Base-by-base conservation (phyloP, 2,888 invertebrate species). In the Julus scandinavius region DNA sequence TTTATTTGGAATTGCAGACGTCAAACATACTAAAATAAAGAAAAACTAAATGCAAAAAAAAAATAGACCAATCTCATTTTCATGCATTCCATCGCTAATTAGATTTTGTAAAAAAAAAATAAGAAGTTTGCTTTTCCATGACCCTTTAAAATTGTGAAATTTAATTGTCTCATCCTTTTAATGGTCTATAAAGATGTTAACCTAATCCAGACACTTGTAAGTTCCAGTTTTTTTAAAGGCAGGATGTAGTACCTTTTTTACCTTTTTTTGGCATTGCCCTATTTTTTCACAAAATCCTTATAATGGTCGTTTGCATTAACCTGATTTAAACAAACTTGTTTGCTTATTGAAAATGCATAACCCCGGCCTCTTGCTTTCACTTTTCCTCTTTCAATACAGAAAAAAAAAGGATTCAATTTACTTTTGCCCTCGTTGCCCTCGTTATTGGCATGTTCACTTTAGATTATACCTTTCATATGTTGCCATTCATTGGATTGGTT, bases 181-280 rank as follows among this genome's bases (percentile, higher is more conserved):
- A 63, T 20, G 63, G 63, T 20, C 20, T 20, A 20, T 20, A 63
- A 63, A 0, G 63, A 7, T n/a, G 63, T 63, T 63, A 63, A 63
- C 63, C 63, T 15, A 3, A 15, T 54, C 15, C 54, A 63, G 20
- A 4, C 20, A 20, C 20, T 63, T 1, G 63, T 17, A 7, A 7
- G 63, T 63, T 63, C 63, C 63, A 63, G 20, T n/a, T 63, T 63
- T 50, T 63, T 63, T 7, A 63, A 63, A 63, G 58, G 58, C 63
- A 20, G 63, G 63, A 63, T 20, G 63, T 7, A 63, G 63, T 63
- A 63, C 63, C 20, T 63, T 20, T 63, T 63, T 63, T 20, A 20
- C 63, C 54, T 54, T 63, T 63, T 63, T 63, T 63, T 63, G 63
- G 63, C 63, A 63, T 63, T 63, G 63, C 63, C 63, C 63, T 20